Conservation (phyloP, 2,113 vertebrate genomes). For the Narcine bancroftii region DNA sequence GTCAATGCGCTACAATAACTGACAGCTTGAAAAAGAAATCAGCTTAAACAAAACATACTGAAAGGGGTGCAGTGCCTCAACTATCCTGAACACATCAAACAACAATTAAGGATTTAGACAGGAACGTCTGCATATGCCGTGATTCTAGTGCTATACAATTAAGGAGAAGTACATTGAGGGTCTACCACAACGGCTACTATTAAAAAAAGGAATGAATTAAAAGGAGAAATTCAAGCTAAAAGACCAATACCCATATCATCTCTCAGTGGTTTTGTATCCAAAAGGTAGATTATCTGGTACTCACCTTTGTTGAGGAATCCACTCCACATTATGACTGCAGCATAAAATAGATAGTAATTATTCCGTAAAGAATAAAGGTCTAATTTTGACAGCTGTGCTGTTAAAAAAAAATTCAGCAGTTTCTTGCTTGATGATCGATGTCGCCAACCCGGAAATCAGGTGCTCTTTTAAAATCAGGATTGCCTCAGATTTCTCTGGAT, state of each 20-base stretch:
- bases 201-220: slow-evolving; percentile 1
- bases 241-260: neutral
- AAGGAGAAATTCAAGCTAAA: neutral
- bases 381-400: slow-evolving; percentile 51
- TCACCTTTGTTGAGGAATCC: slow-evolving; percentile 73
- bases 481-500: slow-evolving; percentile 59
- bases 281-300: slow-evolving; percentile 40
- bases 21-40: neutral
- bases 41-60: neutral
- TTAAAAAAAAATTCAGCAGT: slow-evolving; percentile 52
- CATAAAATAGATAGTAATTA: slow-evolving; percentile 45
- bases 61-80: neutral
- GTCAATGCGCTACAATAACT: neutral
- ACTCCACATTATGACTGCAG: slow-evolving; percentile 66
- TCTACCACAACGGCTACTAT: no score
- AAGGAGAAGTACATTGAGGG: no score
- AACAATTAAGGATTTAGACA: neutral
- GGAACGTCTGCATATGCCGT: no score
- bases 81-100: neutral
- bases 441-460: slow-evolving; percentile 50
- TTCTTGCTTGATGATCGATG: slow-evolving; percentile 59
- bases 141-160: no score
- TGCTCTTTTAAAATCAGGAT: slow-evolving; percentile 50
- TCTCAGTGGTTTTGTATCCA: neutral
- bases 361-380: slow-evolving; percentile 39